phyloP scores from a whole-genome alignment of 2,113 vertebrate genomes.

The Myocastor coypus region DNA sequence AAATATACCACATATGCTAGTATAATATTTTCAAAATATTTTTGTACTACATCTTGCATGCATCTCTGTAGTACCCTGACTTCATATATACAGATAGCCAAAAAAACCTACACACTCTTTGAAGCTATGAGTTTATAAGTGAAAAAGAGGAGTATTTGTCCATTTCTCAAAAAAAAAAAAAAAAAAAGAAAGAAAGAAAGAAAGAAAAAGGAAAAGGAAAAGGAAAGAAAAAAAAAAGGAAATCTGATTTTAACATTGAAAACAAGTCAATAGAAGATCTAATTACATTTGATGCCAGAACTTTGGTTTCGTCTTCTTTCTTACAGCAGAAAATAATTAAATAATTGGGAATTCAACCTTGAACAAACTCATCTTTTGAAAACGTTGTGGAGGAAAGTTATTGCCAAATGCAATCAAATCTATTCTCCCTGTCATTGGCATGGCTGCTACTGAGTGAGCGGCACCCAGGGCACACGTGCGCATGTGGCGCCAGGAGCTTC shows the following conservation, averaged over 20 bases:
- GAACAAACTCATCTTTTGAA: slow-evolving; percentile 50
- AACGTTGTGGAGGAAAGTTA: slow-evolving; percentile 44
- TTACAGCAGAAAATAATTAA: slow-evolving; percentile 65
- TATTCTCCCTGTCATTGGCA: slow-evolving; percentile 55
- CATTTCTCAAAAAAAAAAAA: too few species aligned
- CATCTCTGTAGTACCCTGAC: neutral
- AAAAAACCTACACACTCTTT: neutral
- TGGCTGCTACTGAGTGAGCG: neutral
- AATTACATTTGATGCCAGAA: slow-evolving; percentile 50
- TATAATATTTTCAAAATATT: slow-evolving; percentile 18
- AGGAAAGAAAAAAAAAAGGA: too few species aligned
- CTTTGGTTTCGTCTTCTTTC: slow-evolving; percentile 48
- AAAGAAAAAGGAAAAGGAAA: too few species aligned
- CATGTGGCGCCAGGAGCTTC: accelerated
- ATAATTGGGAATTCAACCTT: slow-evolving; percentile 65
- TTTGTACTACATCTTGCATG: neutral
- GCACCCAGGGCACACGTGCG: neutral
- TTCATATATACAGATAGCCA: neutral
- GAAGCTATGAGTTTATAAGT: neutral
- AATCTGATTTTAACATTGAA: slow-evolving; percentile 61
- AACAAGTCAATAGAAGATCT: slow-evolving; percentile 59
- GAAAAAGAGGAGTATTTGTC: neutral
- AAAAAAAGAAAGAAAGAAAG: too few species aligned
- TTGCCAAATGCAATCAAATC: slow-evolving; percentile 64
- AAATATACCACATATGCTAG: neutral